A percentile compares a stretch with the other conserved stretches of the same genome.
These are phyloP conservation scores for Pemphigus obesinymphae DNA, from an alignment of 1,140 invertebrate genomes.

Conservation along the genomic window DNA sequence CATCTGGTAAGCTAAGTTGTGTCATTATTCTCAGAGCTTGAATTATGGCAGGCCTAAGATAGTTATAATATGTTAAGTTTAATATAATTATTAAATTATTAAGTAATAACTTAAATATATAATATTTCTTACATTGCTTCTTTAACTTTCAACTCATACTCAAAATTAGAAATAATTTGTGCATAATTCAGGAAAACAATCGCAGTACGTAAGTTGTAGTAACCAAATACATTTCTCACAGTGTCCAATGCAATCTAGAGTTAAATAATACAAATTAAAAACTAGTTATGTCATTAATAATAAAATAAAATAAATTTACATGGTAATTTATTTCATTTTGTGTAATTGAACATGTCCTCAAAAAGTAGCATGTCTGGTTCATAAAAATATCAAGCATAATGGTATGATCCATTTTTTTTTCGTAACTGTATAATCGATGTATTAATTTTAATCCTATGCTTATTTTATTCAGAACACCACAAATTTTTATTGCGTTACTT, in stretches of 20 bases:
- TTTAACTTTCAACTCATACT: constrained; percentile 78
- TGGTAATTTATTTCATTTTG: background rate
- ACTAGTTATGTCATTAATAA: too few species aligned
- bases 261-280: background rate
- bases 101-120: too few species aligned
- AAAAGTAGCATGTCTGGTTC: background rate
- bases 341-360: background rate
- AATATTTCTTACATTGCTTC: constrained; percentile 59
- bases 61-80: too few species aligned
- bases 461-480: background rate
- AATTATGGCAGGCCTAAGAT: background rate
- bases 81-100: background rate
- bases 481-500: background rate
- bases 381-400: background rate
- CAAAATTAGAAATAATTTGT: constrained; percentile 86
- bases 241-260: constrained; percentile 68
- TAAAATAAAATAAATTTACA: background rate
- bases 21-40: constrained; percentile 71
- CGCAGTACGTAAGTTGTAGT: constrained; percentile 78
- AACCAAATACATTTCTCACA: constrained; percentile 71
- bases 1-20: constrained; percentile 66
- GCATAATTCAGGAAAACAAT: constrained; percentile 83
- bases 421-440: background rate
- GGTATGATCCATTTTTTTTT: background rate
- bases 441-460: background rate